Evolutionary conservation across 2,797 vertebrate genomes (phyloP), one percentile per base, ranked within the genome.

Genomic region (Oreonectes daqikongensis): DNA sequence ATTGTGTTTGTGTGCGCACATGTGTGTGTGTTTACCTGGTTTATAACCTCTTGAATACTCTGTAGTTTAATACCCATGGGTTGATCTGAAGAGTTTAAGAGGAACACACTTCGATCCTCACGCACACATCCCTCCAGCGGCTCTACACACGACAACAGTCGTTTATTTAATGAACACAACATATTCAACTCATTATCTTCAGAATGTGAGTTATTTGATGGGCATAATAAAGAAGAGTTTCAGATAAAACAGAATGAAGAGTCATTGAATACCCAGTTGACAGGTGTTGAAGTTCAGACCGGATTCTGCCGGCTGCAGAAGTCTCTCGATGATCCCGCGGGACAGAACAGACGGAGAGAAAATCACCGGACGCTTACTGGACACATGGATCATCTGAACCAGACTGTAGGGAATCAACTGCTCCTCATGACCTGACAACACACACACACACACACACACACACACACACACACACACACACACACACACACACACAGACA

Each of bases 341-440:
- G 94, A 96, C 28, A 98, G 92, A 65, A 95, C 90, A 50, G 92
- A 93, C 1, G 55, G 55, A 30, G 55, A 57, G 55, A 57, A 57
- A 28, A 98, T 90, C 72, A 98, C 94, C 0, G 97, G 96, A 28
- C 96, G 90, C 50, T 89, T 93, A 0, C 88, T 79, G 26, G 90
- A 87, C 32, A 94, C 89, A 60, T 88, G 81, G 64, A 97, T 84
- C 0, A 94, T 94, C 50, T 89, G 92, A 72, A 98, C 95, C 40
- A 95, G 83, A 82, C 95, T 97, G 83, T 98, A 98, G 0, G 96
- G 97, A 69, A 93, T 90, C 84, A 94, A 77, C 75, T 92, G 90
- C 2, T 94, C 92, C 78, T 93, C 91, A 0, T 93, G 85, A 79
- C 91, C 93, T 94, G 83, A 60, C 17, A n/a, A 78, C 24, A 83